Conservation (phyloP, 2,888 invertebrate species). For the Drosophila paranaensis region DNA sequence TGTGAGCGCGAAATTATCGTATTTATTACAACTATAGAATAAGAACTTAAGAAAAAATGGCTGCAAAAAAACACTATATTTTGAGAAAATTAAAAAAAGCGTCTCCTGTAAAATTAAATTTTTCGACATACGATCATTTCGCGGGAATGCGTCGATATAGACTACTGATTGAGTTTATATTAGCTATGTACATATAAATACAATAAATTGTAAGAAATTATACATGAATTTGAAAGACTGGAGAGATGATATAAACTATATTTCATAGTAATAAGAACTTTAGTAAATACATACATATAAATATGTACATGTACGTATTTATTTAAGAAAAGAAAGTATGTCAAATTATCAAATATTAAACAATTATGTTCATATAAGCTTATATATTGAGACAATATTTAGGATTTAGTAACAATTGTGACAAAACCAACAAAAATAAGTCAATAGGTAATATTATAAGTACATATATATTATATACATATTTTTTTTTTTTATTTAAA, state of each 20-base stretch:
- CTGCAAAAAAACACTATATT: too few relatives aligned
- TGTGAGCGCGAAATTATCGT: too few relatives aligned
- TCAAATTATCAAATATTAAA: not conserved
- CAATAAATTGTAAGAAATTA: slow-evolving; percentile 2
- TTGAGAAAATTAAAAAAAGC: too few relatives aligned
- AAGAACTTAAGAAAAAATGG: too few relatives aligned
- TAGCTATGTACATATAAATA: not conserved
- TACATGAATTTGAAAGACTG: slow-evolving; percentile 28
- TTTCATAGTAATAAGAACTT: too few relatives aligned
- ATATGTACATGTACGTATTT: not conserved
- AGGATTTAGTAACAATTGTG: slow-evolving; percentile 56
- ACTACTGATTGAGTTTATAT: not conserved
- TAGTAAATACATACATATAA: not conserved
- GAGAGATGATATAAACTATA: slow-evolving; percentile 29
- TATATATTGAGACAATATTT: slow-evolving; percentile 66
- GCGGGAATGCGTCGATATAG: too few relatives aligned
- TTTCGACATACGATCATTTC: too few relatives aligned
- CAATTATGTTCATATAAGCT: slow-evolving; percentile 3
- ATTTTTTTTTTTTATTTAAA: not conserved
- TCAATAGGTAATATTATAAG: too few relatives aligned
- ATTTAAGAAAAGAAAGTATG: too few relatives aligned
- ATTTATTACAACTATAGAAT: too few relatives aligned
- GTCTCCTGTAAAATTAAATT: too few relatives aligned
- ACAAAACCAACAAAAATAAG: slow-evolving; percentile 28
- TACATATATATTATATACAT: slow-evolving; percentile 27